Evolutionary conservation across 2,888 invertebrate genomes (phyloP).

Genomic region (Cordilura impudica): DNA sequence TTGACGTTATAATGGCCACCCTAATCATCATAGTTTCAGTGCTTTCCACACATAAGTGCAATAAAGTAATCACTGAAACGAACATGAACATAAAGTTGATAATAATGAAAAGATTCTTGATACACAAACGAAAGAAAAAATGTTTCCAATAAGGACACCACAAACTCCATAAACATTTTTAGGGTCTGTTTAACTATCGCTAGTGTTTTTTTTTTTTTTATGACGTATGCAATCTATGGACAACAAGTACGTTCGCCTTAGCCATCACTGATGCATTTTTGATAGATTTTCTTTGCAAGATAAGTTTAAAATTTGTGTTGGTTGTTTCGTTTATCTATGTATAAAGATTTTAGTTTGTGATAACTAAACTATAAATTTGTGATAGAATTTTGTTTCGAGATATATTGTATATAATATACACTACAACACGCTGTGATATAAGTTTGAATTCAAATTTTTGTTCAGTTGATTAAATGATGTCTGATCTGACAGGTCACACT

Average conservation of each 20-base stretch:
- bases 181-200: constrained; percentile 35
- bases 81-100: constrained; percentile 50
- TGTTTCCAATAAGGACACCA: constrained; percentile 40
- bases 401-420: too few relatives aligned
- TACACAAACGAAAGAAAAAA: constrained; percentile 21
- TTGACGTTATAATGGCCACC: too few relatives aligned
- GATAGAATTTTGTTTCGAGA: not conserved
- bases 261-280: constrained; percentile 41
- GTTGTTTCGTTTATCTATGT: constrained; percentile 34
- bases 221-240: not conserved
- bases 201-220: not conserved
- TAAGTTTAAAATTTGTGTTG: constrained; percentile 46
- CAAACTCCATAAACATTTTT: constrained; percentile 19
- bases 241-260: not conserved
- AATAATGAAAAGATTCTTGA: constrained; percentile 54
- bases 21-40: too few relatives aligned
- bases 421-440: too few relatives aligned
- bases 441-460: too few relatives aligned
- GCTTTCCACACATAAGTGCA: constrained; percentile 22
- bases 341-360: constrained; percentile 48
- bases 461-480: too few relatives aligned
- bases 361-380: constrained; percentile 35
- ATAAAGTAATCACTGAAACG: constrained; percentile 49
- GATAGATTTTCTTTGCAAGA: constrained; percentile 46
- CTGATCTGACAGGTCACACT: too few relatives aligned